A percentile compares a stretch with the other conserved stretches of the same genome.
Conservation (phyloP, 2,888 invertebrate genomes). For the Catocala nupta region DNA sequence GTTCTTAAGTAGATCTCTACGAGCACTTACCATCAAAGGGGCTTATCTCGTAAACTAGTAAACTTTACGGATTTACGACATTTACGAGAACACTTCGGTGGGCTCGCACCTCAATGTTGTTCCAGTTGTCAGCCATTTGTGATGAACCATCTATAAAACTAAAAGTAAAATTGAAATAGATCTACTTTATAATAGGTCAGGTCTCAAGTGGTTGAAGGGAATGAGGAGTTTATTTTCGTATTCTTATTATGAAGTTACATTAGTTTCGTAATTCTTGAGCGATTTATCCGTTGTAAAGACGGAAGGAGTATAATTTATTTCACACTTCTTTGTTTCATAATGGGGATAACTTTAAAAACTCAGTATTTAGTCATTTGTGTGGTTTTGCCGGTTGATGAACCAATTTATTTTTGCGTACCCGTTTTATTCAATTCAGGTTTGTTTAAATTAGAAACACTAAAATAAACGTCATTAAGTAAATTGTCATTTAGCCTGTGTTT, state of each 20-base stretch:
- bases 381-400: not conserved
- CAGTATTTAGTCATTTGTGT: not conserved
- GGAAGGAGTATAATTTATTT: slow-evolving; percentile 20
- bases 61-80: slow-evolving; percentile 44
- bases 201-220: slow-evolving; percentile 38
- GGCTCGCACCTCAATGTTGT: slow-evolving; percentile 52
- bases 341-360: no score
- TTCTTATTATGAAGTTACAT: slow-evolving; percentile 18
- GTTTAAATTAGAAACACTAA: slow-evolving; percentile 5
- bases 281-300: slow-evolving; percentile 16
- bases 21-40: slow-evolving; percentile 50
- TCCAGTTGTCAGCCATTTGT: slow-evolving; percentile 49
- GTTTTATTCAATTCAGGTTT: slow-evolving; percentile 5
- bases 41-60: slow-evolving; percentile 27
- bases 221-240: slow-evolving; percentile 20
- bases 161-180: slow-evolving; percentile 26
- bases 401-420: slow-evolving; percentile 9
- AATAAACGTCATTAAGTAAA: slow-evolving; percentile 1
- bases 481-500: not conserved
- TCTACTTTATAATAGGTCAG: slow-evolving; percentile 37
- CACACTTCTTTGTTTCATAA: slow-evolving; percentile 9
- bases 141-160: slow-evolving; percentile 44
- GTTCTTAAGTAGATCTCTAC: slow-evolving; percentile 23
- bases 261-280: slow-evolving; percentile 32
- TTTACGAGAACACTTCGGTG: slow-evolving; percentile 43